These are phyloP conservation scores for Gallinago paraguaiae DNA, from an alignment of 2,113 vertebrate genomes.

Conservation along the genomic window DNA sequence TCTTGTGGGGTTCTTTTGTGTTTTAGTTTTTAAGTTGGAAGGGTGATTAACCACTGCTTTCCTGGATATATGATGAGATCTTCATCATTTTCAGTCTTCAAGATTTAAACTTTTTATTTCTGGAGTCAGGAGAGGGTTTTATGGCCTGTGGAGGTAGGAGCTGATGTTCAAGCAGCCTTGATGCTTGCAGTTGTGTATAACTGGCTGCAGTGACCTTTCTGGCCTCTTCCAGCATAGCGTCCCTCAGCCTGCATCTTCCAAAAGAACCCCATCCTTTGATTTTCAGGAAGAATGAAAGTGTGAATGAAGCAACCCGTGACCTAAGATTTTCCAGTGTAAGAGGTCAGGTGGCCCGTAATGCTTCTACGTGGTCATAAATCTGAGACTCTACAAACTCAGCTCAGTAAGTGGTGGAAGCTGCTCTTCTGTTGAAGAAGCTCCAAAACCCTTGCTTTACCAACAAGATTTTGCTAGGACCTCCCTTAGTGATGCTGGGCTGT, in stretches of 20 bases:
- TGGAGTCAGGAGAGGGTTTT: neutral
- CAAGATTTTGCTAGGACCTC: neutral
- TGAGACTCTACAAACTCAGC: fast-evolving
- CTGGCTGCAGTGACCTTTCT: neutral
- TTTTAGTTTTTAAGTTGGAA: neutral
- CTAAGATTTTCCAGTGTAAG: neutral
- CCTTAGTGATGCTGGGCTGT: neutral
- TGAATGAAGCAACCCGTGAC: neutral
- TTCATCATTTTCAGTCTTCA: neutral
- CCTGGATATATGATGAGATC: neutral
- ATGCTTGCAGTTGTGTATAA: neutral
- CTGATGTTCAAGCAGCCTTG: neutral
- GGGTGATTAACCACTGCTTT: neutral
- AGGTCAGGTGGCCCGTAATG: neutral
- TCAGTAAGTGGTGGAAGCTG: neutral
- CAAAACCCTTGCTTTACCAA: neutral
- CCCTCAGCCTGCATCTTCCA: neutral
- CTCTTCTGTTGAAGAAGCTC: neutral
- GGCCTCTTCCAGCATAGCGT: neutral
- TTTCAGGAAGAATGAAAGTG: neutral
- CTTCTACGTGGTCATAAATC: neutral
- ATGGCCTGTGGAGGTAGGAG: neutral
- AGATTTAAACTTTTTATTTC: neutral
- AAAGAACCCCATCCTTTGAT: fast-evolving
- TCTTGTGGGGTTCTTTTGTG: neutral